A percentile compares a stretch with the other conserved stretches of the same genome.
Evolutionary conservation across 1,140 invertebrate species (phyloP).

Genomic region (Drosophila miranda): DNA sequence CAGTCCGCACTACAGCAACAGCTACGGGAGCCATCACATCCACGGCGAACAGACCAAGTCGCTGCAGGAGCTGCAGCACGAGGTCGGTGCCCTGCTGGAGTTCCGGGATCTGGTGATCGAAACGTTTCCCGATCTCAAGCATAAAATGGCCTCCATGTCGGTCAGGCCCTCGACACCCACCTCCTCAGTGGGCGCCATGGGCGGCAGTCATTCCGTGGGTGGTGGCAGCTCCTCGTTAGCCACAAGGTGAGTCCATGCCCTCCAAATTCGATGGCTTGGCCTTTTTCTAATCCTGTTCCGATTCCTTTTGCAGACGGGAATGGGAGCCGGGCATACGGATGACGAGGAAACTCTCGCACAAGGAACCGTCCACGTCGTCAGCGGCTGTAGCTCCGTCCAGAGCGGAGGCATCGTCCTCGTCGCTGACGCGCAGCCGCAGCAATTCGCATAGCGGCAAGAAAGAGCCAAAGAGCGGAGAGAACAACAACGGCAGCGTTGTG

Average conservation of each 20-base stretch:
- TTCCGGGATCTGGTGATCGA: constrained; percentile 95
- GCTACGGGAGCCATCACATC: constrained; percentile 77
- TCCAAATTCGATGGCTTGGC: not conserved
- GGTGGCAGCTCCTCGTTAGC: constrained; percentile 72
- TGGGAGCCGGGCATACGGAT: constrained; percentile 91
- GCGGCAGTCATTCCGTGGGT: constrained; percentile 72
- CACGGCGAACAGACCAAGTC: constrained; percentile 82
- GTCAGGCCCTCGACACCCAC: constrained; percentile 73
- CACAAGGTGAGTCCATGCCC: constrained; percentile 55
- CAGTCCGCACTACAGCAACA: constrained; percentile 63
- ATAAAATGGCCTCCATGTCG: constrained; percentile 87
- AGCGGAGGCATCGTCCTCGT: constrained; percentile 81
- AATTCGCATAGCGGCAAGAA: constrained; percentile 86
- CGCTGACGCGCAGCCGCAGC: constrained; percentile 85
- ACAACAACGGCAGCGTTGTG: constrained; percentile 85
- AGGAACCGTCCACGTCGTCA: constrained; percentile 78
- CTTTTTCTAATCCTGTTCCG: not conserved
- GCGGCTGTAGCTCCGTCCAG: constrained; percentile 30
- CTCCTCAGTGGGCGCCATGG: constrained; percentile 78
- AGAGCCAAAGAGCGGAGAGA: constrained; percentile 83
- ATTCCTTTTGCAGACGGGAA: constrained; percentile 82
- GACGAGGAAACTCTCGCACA: constrained; percentile 85
- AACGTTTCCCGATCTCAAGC: constrained; percentile 93
- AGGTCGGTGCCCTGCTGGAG: constrained; percentile 93
- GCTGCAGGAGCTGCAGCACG: constrained; percentile 91